Evolutionary conservation across 1,140 invertebrate species (phyloP), one percentile per base, ranked within the genome.

Genomic region (Prorops nasuta): DNA sequence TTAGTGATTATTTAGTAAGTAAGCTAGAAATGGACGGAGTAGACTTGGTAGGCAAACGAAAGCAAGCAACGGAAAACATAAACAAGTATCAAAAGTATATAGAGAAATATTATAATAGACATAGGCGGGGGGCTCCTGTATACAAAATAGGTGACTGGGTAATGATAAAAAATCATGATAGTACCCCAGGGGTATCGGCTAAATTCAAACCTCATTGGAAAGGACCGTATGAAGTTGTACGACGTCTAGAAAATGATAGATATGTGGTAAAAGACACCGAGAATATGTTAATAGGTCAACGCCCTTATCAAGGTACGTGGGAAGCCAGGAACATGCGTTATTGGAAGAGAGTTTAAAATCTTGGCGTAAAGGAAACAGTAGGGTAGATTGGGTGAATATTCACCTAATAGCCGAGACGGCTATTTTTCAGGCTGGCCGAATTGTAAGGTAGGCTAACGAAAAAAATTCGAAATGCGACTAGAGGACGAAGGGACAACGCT

Each of bases 161-260:
- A 2, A 22, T 47, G 10, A 43, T 54, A 8, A 20, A 16, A 2
- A 51, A 50, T 14, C 12, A 42, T 9, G 48, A 55, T 16, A 37
- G 38, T 14, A 52, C 39, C 0, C 7, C 12, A 1, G 20, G 35
- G 10, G 20, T 42, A 3, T 34, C 44, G 24, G 40, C 43, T 17
- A 40, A 49, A 31, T 15, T 49, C 2, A 17, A 48, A 3, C 44
- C 50, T 2, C 40, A 43, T 7, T 52, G 18, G 21, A 19, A 37
- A 7, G 39, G 21, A n/a, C 50, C 32, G 0, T 52, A 52, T 2
- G 10, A 24, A 0, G 17, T 46, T 1, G 16, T 17, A 0, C 14
- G 15, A 18, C 1, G 10, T 0, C 20, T 52, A 17, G 14, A 15
- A 0, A 19, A 22, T 1, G 21, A 52, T 18, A 19, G 38, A 2